Conservation (phyloP, 2,113 vertebrate species). For the Xenopus borealis region DNA sequence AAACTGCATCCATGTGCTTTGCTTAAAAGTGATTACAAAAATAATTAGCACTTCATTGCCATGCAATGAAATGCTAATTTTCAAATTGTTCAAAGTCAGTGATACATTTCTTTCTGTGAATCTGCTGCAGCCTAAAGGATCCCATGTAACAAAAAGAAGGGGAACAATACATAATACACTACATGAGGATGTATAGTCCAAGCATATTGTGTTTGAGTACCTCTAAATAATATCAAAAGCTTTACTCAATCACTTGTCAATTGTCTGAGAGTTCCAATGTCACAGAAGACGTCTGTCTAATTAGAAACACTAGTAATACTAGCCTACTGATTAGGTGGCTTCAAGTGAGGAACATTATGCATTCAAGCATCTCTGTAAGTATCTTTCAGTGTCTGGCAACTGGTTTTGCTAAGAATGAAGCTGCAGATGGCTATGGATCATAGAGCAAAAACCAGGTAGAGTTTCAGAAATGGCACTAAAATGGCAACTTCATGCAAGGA, state of each 20-base stretch:
- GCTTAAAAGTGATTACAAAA: conserved; percentile 21
- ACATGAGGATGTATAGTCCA: neutral
- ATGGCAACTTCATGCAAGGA: neutral
- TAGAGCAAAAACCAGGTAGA: neutral
- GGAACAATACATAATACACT: neutral
- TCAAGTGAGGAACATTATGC: neutral
- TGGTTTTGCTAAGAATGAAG: conserved; percentile 24
- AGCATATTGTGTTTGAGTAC: conserved; percentile 9
- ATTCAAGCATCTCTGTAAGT: conserved; percentile 11
- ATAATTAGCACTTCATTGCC: conserved; percentile 35
- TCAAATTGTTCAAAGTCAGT: neutral
- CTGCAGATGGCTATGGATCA: neutral
- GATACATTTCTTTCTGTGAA: neutral
- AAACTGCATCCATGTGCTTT: conserved; percentile 21
- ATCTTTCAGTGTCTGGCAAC: conserved; percentile 11
- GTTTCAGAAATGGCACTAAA: neutral
- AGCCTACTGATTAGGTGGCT: conserved; percentile 29
- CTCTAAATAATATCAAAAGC: conserved; percentile 10
- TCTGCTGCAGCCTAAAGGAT: neutral
- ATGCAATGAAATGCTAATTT: conserved; percentile 16
- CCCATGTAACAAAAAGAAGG: neutral
- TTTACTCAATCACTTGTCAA: neutral
- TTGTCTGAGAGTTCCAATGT: neutral
- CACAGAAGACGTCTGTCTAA: conserved; percentile 1
- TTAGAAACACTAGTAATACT: neutral